A percentile compares a stretch with the other conserved stretches of the same genome.
Conservation (phyloP, 2,797 vertebrate genomes). For the Dendrocincla tyrannina region DNA sequence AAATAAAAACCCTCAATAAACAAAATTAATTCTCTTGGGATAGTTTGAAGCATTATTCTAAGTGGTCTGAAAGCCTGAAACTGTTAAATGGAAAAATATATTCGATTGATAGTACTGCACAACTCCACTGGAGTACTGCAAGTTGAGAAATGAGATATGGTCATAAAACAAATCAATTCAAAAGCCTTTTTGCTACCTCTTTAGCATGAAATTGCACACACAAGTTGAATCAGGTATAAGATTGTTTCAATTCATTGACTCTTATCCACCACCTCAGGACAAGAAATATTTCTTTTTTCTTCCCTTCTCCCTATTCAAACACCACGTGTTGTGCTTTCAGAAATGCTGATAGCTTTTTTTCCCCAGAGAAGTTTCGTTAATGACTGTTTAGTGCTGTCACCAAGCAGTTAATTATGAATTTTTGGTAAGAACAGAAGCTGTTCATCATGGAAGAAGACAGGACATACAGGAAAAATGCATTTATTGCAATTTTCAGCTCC, state of each 20-base stretch:
- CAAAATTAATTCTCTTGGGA: not conserved
- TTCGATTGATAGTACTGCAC: not conserved
- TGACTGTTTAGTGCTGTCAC: not conserved
- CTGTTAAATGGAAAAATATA: not conserved
- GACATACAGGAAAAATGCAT: not conserved
- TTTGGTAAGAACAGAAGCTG: not conserved
- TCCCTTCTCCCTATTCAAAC: not conserved
- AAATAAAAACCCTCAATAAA: not conserved
- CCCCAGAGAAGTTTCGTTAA: not conserved
- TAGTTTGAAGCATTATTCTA: not conserved
- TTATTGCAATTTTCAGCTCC: not conserved
- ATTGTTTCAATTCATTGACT: not conserved
- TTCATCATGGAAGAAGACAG: not conserved
- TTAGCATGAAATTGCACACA: not conserved
- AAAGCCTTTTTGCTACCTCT: not conserved
- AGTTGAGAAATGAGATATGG: not conserved
- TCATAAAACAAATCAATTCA: not conserved
- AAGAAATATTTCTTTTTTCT: not conserved
- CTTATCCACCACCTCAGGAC: not conserved
- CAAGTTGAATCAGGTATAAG: not conserved
- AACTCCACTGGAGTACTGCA: not conserved
- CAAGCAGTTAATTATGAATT: not conserved
- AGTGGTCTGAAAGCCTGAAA: not conserved
- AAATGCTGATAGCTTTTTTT: not conserved
- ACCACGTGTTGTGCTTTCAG: rapidly evolving